phyloP scores from a whole-genome alignment of 2,113 vertebrate species.

The Mormoops blainvillei region DNA sequence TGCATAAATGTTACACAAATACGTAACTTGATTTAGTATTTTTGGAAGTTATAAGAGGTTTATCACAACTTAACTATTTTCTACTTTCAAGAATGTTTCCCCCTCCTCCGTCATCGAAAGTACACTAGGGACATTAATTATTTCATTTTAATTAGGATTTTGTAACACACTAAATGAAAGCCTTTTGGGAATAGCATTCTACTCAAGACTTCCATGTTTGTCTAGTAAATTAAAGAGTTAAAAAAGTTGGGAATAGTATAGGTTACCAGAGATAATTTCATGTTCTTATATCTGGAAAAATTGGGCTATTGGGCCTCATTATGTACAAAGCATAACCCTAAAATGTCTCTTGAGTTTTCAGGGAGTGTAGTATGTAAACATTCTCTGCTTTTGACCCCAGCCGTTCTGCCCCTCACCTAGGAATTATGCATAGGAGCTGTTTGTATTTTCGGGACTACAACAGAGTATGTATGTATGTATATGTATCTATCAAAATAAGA shows the following conservation, averaged over 20 bases:
- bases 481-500: background rate
- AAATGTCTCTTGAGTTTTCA: background rate
- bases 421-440: background rate
- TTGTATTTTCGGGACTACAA: background rate
- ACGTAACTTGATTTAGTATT: background rate
- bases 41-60: background rate
- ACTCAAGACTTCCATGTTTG: background rate
- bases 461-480: background rate
- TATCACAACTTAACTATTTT: background rate
- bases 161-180: background rate
- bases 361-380: background rate
- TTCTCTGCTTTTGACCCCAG: background rate
- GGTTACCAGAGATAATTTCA: background rate
- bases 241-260: background rate
- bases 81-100: background rate
- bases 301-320: background rate
- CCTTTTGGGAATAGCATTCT: background rate
- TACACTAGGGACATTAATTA: background rate
- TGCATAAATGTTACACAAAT: background rate
- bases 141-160: background rate
- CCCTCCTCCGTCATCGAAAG: accelerated
- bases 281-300: background rate
- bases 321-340: background rate
- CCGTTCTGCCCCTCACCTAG: background rate
- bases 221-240: background rate